phyloP scores from a whole-genome alignment of 2,888 invertebrate genomes.

The Drosophila hamatofila region DNA sequence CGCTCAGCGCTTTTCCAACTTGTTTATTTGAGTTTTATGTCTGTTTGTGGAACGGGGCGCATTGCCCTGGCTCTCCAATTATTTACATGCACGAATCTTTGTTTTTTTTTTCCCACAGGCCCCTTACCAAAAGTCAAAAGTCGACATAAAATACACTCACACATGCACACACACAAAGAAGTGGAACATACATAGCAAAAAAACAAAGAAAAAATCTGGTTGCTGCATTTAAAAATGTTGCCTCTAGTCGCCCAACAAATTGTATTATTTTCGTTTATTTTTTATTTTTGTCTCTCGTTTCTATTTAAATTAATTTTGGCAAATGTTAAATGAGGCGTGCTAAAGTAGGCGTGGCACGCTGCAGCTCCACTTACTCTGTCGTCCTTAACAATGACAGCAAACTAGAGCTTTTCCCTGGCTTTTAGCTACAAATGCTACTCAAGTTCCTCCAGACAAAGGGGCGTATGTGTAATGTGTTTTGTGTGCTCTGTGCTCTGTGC shows the following conservation, averaged over 20 bases:
- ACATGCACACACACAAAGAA: not conserved
- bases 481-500: slow-evolving; percentile 21
- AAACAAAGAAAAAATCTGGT: slow-evolving; percentile 6
- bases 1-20: slow-evolving; percentile 66
- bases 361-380: not conserved
- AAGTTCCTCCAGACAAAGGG: slow-evolving; percentile 61
- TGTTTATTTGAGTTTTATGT: slow-evolving; percentile 78
- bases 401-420: slow-evolving; percentile 35
- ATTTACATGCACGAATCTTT: slow-evolving; percentile 72
- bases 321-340: slow-evolving; percentile 72
- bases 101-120: slow-evolving; percentile 42
- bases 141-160: slow-evolving; percentile 44
- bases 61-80: slow-evolving; percentile 48
- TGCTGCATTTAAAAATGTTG: slow-evolving; percentile 56
- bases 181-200: slow-evolving; percentile 20
- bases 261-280: slow-evolving; percentile 27
- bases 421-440: slow-evolving; percentile 47
- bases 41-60: slow-evolving; percentile 25
- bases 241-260: slow-evolving; percentile 43
- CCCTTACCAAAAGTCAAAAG: slow-evolving; percentile 63
- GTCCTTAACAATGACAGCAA: slow-evolving; percentile 18
- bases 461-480: slow-evolving; percentile 71
- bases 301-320: slow-evolving; percentile 75
- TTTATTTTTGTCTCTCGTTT: slow-evolving; percentile 37
- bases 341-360: slow-evolving; percentile 60